phyloP scores from a whole-genome alignment of 2,113 vertebrate genomes.

The Alligator sinensis region DNA sequence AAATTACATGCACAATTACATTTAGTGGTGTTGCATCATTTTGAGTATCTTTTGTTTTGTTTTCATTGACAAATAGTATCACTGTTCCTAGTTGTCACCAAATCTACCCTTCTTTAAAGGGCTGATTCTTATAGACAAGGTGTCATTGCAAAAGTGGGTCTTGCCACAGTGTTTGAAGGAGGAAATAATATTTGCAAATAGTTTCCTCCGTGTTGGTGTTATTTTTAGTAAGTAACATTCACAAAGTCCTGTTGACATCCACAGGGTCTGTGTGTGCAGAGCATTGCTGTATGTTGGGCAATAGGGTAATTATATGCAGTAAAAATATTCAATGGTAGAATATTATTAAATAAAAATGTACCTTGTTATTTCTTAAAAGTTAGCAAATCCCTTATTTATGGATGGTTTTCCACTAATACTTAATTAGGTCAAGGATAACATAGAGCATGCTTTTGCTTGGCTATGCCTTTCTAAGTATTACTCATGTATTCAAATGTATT shows the following conservation, averaged over 20 bases:
- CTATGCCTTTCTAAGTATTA: too few species aligned
- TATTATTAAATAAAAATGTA: not conserved
- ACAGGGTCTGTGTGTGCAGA: not conserved
- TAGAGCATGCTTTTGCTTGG: not conserved
- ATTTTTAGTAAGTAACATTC: not conserved
- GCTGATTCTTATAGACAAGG: not conserved
- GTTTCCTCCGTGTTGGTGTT: not conserved
- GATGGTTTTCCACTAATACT: not conserved
- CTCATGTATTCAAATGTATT: too few species aligned
- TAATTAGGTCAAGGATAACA: not conserved
- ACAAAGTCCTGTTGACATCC: not conserved
- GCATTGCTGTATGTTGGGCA: not conserved
- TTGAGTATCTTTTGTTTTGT: not conserved
- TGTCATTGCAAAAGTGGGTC: not conserved
- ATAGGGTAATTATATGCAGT: not conserved
- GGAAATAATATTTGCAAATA: not conserved
- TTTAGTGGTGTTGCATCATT: too few species aligned
- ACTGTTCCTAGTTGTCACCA: not conserved
- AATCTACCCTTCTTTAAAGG: not conserved
- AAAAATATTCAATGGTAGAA: not conserved
- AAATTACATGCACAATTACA: not conserved
- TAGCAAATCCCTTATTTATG: not conserved
- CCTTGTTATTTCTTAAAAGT: not conserved
- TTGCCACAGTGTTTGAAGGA: not conserved
- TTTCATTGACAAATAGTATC: not conserved